Evolutionary conservation across 2,888 invertebrate species (phyloP).

Genomic region (Auanema freiburgensis): DNA sequence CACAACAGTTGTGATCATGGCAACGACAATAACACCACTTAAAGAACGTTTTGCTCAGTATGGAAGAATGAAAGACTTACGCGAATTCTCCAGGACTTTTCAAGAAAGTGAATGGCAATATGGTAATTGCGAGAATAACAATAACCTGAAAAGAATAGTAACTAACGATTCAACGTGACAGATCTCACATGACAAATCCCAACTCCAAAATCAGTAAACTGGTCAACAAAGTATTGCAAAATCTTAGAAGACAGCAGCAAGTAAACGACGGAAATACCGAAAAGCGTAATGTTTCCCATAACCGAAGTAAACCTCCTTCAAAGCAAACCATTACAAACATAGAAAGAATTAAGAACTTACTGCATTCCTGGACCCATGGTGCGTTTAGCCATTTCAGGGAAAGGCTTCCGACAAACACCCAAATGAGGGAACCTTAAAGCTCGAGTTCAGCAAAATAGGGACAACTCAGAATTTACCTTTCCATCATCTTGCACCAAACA

Average conservation of each 20-base stretch:
- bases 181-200: constrained; percentile 18
- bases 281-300: constrained; percentile 50
- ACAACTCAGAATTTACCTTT: constrained; percentile 15
- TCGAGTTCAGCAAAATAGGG: neutral
- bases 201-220: constrained; percentile 10
- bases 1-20: constrained; percentile 61
- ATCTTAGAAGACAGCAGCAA: constrained; percentile 60
- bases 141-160: constrained; percentile 38
- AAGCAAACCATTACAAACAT: neutral
- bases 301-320: constrained; percentile 49
- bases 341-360: constrained; percentile 21
- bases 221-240: constrained; percentile 47
- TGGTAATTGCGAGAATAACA: constrained; percentile 41
- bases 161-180: neutral
- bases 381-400: constrained; percentile 62
- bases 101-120: constrained; percentile 60
- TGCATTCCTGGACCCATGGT: constrained; percentile 52
- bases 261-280: constrained; percentile 61
- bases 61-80: constrained; percentile 26
- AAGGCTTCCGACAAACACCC: constrained; percentile 59
- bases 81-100: constrained; percentile 63
- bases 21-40: constrained; percentile 60
- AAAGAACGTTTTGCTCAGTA: constrained; percentile 6
- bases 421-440: constrained; percentile 37
- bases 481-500: constrained; percentile 59